Evolutionary conservation across 2,888 invertebrate genomes (phyloP).

Genomic region (Euphydryas editha): DNA sequence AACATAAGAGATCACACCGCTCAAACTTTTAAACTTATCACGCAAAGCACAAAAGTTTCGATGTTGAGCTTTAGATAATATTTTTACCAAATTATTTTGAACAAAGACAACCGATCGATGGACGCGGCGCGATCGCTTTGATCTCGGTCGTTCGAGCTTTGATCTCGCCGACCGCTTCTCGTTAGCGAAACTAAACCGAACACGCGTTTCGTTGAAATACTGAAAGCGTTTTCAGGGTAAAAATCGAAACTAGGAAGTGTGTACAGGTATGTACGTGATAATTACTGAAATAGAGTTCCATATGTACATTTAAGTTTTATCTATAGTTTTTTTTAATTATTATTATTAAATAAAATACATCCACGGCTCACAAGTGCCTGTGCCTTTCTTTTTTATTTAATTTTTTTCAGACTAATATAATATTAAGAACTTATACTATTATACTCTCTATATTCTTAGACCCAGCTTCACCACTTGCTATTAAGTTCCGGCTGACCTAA

Average conservation of each 20-base stretch:
- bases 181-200: conserved; percentile 65
- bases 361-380: no score
- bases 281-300: no score
- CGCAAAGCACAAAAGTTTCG: conserved; percentile 25
- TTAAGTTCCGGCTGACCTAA: no score
- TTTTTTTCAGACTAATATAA: no score
- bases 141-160: conserved; percentile 59
- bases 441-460: no score
- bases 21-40: conserved; percentile 10
- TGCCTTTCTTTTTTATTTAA: no score
- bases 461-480: no score
- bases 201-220: conserved; percentile 53
- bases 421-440: no score
- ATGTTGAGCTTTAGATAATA: conserved; percentile 39
- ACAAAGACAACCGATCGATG: conserved; percentile 49
- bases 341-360: no score
- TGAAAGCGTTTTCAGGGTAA: conserved; percentile 44
- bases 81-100: conserved; percentile 48
- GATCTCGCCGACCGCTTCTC: conserved; percentile 60
- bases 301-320: no score
- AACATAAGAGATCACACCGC: neutral
- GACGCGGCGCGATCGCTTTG: conserved; percentile 58
- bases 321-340: no score
- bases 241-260: conserved; percentile 28
- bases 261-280: conserved; percentile 13